Conservation (phyloP, 2,888 invertebrate species). For the Gibbula magus region DNA sequence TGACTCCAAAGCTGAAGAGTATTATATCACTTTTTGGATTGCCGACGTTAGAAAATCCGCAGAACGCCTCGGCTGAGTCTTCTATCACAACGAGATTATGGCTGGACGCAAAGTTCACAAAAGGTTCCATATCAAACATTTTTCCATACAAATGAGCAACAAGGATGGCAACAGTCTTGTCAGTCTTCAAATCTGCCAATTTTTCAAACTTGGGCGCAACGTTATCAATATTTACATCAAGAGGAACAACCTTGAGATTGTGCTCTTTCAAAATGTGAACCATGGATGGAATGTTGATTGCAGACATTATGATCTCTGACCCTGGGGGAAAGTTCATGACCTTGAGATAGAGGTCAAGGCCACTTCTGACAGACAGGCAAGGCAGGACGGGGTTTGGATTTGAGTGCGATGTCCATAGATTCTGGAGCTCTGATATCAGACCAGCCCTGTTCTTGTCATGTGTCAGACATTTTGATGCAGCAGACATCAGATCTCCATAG, state of each 20-base stretch:
- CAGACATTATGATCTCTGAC: conserved; percentile 75
- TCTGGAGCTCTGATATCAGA: conserved; percentile 45
- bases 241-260: conserved; percentile 67
- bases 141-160: conserved; percentile 74
- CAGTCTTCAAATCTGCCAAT: conserved; percentile 66
- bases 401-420: conserved; percentile 52
- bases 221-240: conserved; percentile 72
- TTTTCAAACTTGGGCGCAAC: conserved; percentile 68
- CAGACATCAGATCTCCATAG: conserved; percentile 48
- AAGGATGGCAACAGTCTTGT: conserved; percentile 71
- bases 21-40: conserved; percentile 70
- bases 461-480: conserved; percentile 47
- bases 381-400: conserved; percentile 64
- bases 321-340: conserved; percentile 71
- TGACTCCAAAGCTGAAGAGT: conserved; percentile 75
- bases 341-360: conserved; percentile 68
- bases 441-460: conserved; percentile 40
- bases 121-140: conserved; percentile 66
- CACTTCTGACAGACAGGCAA: conserved; percentile 68
- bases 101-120: conserved; percentile 63
- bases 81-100: conserved; percentile 70
- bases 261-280: conserved; percentile 68
- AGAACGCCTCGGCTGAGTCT: conserved; percentile 74
- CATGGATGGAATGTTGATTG: conserved; percentile 75
- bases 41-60: conserved; percentile 70